Base-by-base conservation (phyloP, 2,113 vertebrate species). In the Poecile atricapillus region DNA sequence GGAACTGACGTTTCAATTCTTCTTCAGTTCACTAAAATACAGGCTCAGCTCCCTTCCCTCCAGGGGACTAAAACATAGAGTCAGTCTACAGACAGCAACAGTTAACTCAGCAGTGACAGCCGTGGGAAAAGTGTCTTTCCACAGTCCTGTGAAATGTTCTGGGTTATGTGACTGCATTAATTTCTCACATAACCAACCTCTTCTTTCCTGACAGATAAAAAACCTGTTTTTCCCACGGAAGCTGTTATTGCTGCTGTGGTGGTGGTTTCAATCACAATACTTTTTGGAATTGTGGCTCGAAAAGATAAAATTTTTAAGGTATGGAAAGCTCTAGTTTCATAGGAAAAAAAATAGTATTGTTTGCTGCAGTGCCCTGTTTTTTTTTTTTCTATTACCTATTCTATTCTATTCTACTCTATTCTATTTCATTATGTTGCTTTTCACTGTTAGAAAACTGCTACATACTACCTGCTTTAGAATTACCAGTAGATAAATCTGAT, bases 211-310 rank as follows among this genome's bases (percentile, higher is more conserved):
- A 83, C 95, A 98, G 98, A 97, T 20, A 97, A 83, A 89, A 58
- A 53, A 11, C 1, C 28, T 2, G 5, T 33, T 17, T 43, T 98
- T 12, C 98, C 98, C 15, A 62, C 0, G 23, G 98, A 98, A 44
- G 96, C 98, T 0, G 19, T 98, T 46, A 97, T 98, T 59, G 97
- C 98, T 79, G 98, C 97, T 6, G 78, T 16, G 0, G 96, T 98
- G 71, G 98, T 98, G 50, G 83, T 98, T 56, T 11, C 76, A 10
- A 4, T 98, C 58, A 98, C 97, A 0, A 0, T 97, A 27, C 9
- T 94, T 79, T 98, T 98, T 74, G 98, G 94, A 89, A 14, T 98
- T 31, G 14, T 97, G 86, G 97, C 98, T 88, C 97, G 76, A 93
- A 97, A 47, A 91, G 35, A 98, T 13, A 96, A 13, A 93, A 41